A percentile compares a stretch with the other conserved stretches of the same genome.
Conservation (phyloP, 1,140 invertebrate species). For the Reticulitermes speratus region DNA sequence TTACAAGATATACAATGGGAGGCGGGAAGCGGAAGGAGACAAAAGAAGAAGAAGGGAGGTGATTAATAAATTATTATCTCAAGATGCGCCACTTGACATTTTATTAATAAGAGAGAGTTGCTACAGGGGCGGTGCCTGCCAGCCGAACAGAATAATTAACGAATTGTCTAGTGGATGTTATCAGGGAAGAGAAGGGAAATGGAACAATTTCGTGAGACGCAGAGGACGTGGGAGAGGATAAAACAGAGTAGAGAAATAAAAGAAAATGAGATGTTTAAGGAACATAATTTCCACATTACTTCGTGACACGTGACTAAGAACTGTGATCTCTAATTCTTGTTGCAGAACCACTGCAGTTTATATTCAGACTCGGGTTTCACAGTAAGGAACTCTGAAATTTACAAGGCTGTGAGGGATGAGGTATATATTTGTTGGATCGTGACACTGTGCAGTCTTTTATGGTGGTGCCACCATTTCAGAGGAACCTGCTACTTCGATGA, state of each 20-base stretch:
- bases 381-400: too few relatives aligned
- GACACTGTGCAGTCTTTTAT: too few relatives aligned
- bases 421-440: too few relatives aligned
- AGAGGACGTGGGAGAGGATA: background rate
- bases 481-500: too few relatives aligned
- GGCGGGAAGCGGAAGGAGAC: background rate
- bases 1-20: too few relatives aligned
- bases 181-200: background rate
- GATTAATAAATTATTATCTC: constrained; percentile 20
- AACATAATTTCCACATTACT: too few relatives aligned
- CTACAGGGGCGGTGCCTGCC: constrained; percentile 23
- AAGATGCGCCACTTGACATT: constrained; percentile 14
- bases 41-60: background rate
- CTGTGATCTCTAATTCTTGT: too few relatives aligned
- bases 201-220: background rate
- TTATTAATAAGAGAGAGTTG: constrained; percentile 27
- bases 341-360: too few relatives aligned
- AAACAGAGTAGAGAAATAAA: background rate
- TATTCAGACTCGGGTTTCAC: too few relatives aligned
- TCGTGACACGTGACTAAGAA: too few relatives aligned
- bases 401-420: too few relatives aligned
- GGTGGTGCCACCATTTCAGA: too few relatives aligned
- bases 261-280: background rate
- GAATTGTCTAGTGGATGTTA: background rate
- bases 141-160: constrained; percentile 30